Evolutionary conservation across 2,797 vertebrate species (phyloP).

Genomic region (Luscinia luscinia): DNA sequence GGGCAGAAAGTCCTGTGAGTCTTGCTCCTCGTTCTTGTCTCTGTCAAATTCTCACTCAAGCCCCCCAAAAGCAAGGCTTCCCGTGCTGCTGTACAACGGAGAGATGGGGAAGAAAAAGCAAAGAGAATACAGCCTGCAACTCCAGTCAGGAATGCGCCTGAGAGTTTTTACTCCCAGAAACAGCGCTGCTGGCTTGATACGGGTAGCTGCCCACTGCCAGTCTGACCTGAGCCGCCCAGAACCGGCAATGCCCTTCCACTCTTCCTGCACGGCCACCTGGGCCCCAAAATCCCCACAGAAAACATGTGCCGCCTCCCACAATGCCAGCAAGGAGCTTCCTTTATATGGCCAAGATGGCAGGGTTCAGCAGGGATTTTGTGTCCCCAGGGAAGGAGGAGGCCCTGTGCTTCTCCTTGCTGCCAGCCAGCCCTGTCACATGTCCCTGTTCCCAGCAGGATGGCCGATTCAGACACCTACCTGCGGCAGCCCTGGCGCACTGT

Average conservation of each 20-base stretch:
- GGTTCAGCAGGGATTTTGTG: background rate
- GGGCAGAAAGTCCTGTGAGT: background rate
- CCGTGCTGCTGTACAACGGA: rapidly evolving
- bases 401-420: rapidly evolving
- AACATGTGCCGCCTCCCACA: background rate
- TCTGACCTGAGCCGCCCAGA: background rate
- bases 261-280: rapidly evolving
- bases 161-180: background rate
- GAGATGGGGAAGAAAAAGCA: background rate
- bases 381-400: background rate
- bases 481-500: slow-evolving; percentile 51
- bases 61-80: background rate
- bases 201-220: background rate
- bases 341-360: background rate
- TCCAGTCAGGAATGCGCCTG: background rate
- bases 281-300: background rate
- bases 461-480: background rate
- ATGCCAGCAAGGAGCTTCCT: background rate
- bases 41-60: background rate
- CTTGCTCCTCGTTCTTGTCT: background rate
- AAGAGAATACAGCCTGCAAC: background rate
- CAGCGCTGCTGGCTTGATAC: rapidly evolving
- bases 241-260: background rate
- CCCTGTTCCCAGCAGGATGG: slow-evolving; percentile 34
- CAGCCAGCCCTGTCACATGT: rapidly evolving